These are phyloP conservation scores for Phalacrocorax brasilianus DNA, from an alignment of 2,113 vertebrate genomes.

Conservation along the genomic window DNA sequence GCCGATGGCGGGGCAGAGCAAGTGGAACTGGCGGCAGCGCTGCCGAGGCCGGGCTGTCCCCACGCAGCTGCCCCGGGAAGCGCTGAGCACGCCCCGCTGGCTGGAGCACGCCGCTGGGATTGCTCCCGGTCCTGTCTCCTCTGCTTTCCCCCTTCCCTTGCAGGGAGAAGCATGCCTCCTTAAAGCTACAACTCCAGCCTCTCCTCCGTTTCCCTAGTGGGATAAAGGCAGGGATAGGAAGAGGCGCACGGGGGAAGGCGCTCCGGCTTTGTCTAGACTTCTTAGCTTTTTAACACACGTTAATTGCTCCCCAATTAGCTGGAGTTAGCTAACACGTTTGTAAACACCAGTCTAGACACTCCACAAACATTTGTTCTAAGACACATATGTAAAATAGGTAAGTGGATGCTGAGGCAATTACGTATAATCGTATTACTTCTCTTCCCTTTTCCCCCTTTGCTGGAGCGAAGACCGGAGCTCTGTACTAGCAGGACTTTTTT, in stretches of 20 bases:
- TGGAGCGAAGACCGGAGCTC: not conserved
- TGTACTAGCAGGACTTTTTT: not conserved
- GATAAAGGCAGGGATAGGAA: not conserved
- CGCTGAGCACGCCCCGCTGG: not conserved
- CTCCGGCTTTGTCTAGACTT: conserved; percentile 9
- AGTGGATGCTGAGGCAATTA: conserved; percentile 53
- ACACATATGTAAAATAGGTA: conserved; percentile 37
- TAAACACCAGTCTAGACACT: conserved; percentile 51
- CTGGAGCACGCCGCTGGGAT: fast-evolving
- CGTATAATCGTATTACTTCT: conserved; percentile 26
- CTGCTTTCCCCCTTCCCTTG: not conserved
- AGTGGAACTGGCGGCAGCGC: fast-evolving
- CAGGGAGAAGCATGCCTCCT: not conserved
- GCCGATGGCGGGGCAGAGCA: fast-evolving
- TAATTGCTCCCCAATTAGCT: conserved; percentile 63
- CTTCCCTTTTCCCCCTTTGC: conserved; percentile 15
- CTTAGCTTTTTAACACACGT: not conserved
- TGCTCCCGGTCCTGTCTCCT: not conserved
- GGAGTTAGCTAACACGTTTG: conserved; percentile 21
- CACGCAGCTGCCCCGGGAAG: not conserved
- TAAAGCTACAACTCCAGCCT: not conserved
- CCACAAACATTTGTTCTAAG: conserved; percentile 57
- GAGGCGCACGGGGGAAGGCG: not conserved
- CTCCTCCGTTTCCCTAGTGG: not conserved
- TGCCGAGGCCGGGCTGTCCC: fast-evolving